phyloP scores from a whole-genome alignment of 2,113 vertebrate species.

The Helogale parvula region DNA sequence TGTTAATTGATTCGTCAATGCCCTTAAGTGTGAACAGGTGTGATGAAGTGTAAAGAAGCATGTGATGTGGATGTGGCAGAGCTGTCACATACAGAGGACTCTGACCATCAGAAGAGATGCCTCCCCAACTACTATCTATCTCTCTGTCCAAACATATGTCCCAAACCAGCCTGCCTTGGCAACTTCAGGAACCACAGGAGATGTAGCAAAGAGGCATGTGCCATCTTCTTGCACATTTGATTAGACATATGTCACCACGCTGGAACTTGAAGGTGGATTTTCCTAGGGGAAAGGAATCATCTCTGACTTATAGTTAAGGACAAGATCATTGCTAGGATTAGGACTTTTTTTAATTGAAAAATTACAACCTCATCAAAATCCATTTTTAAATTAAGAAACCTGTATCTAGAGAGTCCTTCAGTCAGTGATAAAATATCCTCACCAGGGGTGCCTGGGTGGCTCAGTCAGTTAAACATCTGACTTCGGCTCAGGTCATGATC shows the following conservation, averaged over 20 bases:
- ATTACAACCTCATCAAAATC: background rate
- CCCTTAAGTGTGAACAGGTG: slow-evolving; percentile 80
- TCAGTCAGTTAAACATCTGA: too few species aligned
- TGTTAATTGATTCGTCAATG: slow-evolving; percentile 82
- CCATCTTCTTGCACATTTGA: background rate
- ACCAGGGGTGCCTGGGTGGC: background rate
- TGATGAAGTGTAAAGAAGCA: slow-evolving; percentile 82
- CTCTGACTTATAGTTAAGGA: background rate
- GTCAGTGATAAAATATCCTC: background rate
- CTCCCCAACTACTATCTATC: slow-evolving; percentile 67
- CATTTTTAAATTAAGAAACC: background rate
- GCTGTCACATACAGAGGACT: slow-evolving; percentile 77
- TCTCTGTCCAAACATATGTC: slow-evolving; percentile 76
- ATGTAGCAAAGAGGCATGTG: background rate
- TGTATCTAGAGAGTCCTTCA: background rate
- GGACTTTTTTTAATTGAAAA: slow-evolving; percentile 10
- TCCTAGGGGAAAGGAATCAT: background rate
- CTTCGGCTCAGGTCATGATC: too few species aligned
- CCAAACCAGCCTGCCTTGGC: slow-evolving; percentile 71
- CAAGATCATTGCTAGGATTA: background rate
- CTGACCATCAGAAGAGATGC: slow-evolving; percentile 65
- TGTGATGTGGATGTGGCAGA: slow-evolving; percentile 78
- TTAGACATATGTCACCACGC: background rate
- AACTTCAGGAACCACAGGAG: slow-evolving; percentile 53
- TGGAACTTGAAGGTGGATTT: background rate